Conservation (phyloP, 2,113 vertebrate genomes). For the Hippopotamus amphibius region DNA sequence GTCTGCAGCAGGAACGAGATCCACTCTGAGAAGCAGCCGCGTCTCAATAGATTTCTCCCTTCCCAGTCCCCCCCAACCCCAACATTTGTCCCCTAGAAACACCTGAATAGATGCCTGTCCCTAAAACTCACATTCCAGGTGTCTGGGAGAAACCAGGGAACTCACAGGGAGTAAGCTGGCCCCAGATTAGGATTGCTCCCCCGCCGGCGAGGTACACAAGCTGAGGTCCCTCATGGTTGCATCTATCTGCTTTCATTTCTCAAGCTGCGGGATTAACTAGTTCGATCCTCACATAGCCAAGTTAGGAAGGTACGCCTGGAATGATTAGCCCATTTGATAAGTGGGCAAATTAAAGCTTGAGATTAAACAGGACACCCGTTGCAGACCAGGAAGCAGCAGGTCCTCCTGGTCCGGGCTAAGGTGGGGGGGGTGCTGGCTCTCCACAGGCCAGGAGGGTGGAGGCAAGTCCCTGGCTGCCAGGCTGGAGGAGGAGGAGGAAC, state of each 20-base stretch:
- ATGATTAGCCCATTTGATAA: rapidly evolving
- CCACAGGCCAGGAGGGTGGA: constrained; percentile 47
- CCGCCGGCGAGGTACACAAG: rapidly evolving
- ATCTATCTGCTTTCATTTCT: not conserved
- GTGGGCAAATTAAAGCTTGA: not conserved
- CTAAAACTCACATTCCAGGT: not conserved
- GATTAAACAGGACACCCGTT: not conserved
- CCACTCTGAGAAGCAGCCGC: not conserved
- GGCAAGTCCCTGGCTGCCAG: not conserved
- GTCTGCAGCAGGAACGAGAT: rapidly evolving
- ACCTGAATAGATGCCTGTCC: not conserved
- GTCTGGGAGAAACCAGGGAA: not conserved
- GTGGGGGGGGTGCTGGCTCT: not conserved
- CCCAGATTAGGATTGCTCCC: not conserved
- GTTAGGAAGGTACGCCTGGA: not conserved
- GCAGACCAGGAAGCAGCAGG: not conserved
- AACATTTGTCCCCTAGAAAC: not conserved
- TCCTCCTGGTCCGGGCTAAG: not conserved
- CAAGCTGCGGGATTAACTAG: not conserved
- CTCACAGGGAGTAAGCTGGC: rapidly evolving
- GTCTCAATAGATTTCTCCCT: not conserved
- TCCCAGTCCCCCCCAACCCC: not conserved
- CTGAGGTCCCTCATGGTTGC: not conserved
- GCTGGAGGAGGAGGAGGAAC: not conserved
- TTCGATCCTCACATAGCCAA: not conserved